Evolutionary conservation across 1,140 invertebrate species (phyloP), one percentile per base, ranked within the genome.

Genomic region (Drosophila lowei): DNA sequence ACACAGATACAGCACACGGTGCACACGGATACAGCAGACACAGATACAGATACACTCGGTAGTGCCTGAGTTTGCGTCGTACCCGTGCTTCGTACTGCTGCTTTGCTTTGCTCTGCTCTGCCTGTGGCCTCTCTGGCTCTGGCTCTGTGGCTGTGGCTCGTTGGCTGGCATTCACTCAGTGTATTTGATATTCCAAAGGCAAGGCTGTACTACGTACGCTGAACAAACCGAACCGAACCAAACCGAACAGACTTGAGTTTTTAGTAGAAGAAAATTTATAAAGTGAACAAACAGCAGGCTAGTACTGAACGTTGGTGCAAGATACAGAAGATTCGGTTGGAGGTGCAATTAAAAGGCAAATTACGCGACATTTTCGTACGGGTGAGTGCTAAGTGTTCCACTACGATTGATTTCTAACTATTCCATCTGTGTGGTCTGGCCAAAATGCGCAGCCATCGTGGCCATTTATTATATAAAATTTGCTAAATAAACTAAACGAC

Each of bases 171-270:
- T 79, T 86, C 81, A 71, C 85, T 88, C 83, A 78, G 81, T 85
- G 81, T 85, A 85, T 85, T 85, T 85, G 81, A 86, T 86, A 88
- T 86, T 86, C 83, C 81, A 86, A 86, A 86, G 81, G 81, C 81
- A 86, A 86, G 81, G 80, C 80, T 84, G 81, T 77, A 88, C 80
- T 70, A 77, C 59, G 65, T 74, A 74, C 71, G 50, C 53, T 54
- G 57, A 65, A 61, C 65, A 67, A 62, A 68, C 71, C 67, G 54
- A 71, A 66, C 66, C 71, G 60, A 64, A 16, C 23, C 53, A 47
- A 44, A 68, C 38, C 41, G 38, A 48, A 60, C 63, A 65, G 78
- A 79, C 81, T 86, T 79, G 78, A 68, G 78, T 76, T 78, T 86
- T 78, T 88, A 83, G 81, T 81, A 70, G 74, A 88, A 86, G 83